phyloP scores from a whole-genome alignment of 2,888 invertebrate genomes.

The Epinotia bilunana region DNA sequence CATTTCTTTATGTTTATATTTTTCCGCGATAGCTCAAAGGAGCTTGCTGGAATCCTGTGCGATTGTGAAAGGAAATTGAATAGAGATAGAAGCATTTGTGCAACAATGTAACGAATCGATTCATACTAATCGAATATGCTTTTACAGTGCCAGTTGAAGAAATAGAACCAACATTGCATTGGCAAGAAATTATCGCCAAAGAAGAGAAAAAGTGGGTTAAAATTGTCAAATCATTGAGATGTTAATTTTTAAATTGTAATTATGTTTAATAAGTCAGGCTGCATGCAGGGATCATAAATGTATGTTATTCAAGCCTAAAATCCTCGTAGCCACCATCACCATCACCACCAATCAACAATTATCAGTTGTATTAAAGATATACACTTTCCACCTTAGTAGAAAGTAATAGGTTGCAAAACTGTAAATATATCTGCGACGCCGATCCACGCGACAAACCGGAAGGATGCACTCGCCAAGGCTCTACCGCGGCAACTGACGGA shows the following conservation, averaged over 20 bases:
- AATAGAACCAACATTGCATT: neutral
- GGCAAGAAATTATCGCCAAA: too few relatives aligned
- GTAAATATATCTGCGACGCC: neutral
- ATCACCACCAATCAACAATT: too few relatives aligned
- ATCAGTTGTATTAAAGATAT: too few relatives aligned
- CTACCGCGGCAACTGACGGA: conserved; percentile 3
- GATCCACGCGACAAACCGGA: conserved; percentile 3
- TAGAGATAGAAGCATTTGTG: neutral
- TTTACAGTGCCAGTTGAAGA: neutral
- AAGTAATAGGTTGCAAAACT: too few relatives aligned
- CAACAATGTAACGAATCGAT: neutral
- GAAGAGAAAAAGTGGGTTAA: too few relatives aligned
- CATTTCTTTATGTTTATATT: conserved; percentile 23
- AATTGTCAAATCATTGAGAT: too few relatives aligned
- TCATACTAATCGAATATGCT: neutral
- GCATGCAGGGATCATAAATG: too few relatives aligned
- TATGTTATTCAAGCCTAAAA: too few relatives aligned
- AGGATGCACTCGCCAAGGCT: conserved; percentile 17
- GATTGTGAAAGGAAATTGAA: neutral
- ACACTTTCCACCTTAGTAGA: too few relatives aligned
- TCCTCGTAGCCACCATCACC: too few relatives aligned
- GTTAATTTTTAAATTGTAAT: too few relatives aligned
- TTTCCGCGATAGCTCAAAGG: conserved; percentile 7
- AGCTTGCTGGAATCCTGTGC: neutral
- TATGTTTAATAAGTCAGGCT: too few relatives aligned